Base-by-base conservation (phyloP, 1,140 invertebrate species). In the Magallana gigas region DNA sequence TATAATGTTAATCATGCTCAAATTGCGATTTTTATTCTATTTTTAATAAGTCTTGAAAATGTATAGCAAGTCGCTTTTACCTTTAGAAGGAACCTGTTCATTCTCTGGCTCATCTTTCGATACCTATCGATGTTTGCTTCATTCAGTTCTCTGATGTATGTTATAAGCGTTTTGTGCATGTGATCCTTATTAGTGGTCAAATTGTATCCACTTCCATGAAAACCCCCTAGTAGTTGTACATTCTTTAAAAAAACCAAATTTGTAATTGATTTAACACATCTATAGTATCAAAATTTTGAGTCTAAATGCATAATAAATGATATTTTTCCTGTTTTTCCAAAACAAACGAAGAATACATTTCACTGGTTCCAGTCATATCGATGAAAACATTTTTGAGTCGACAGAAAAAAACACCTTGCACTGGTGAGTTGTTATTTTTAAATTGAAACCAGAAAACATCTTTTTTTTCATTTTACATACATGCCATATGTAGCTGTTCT, bases 61-160 rank as follows among this genome's bases (percentile, higher is more conserved):
- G 36, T 48, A 4, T 48, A 48, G 36, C 36, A 48, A 48, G 36
- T 48, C 36, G 36, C 2, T 2, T 29, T 36, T 76, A 76, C 68
- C 68, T 29, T 76, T 76, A 12, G 23, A 29, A 76, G 68, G 29
- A 76, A 76, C 36, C 48, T 76, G 23, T 76, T 76, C 18, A 76
- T 29, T 29, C 23, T 36, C 11, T 12, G 23, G 23, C 36, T 76
- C 68, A 76, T 76, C 1, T 5, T 76, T 29, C 36, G 68, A 9
- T 29, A 76, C 36, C 68, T 76, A 36, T 76, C 11, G 14, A 29
- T 36, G 23, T 36, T 76, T 9, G 23, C 68, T 76, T 11, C 23
- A 76, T 76, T 76, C 11, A 76, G 68, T 76, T 36, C 23, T 76
- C 29, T 5, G 68, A 76, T 12, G 23, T 76, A 76, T 76, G 68